Conservation (phyloP, 2,113 vertebrate genomes). For the Grantiella picta region DNA sequence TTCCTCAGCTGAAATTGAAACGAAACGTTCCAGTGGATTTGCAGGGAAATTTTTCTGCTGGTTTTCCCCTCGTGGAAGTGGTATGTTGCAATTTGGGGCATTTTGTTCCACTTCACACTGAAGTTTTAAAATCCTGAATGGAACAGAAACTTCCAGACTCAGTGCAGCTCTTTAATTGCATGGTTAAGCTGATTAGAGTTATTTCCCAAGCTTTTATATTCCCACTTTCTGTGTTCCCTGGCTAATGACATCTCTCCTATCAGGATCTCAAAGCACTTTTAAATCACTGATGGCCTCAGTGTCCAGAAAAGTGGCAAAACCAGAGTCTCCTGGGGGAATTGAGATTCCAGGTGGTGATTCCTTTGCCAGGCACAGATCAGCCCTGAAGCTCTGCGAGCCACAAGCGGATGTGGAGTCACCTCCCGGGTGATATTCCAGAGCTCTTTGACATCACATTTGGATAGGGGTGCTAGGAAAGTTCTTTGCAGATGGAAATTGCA, state of each 20-base stretch:
- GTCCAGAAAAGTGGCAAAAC: not conserved
- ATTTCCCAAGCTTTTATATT: not conserved
- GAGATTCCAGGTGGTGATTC: not conserved
- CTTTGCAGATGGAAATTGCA: constrained; percentile 36
- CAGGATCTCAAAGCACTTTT: not conserved
- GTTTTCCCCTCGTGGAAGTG: not conserved
- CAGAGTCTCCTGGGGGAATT: not conserved
- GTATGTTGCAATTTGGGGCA: constrained; percentile 1
- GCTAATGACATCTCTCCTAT: not conserved
- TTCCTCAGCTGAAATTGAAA: constrained; percentile 38
- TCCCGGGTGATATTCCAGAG: constrained; percentile 26
- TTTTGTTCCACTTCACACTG: constrained; percentile 46
- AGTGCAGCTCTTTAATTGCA: not conserved
- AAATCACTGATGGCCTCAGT: not conserved
- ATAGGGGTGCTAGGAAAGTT: constrained; percentile 49
- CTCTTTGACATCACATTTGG: constrained; percentile 56
- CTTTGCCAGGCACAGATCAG: not conserved
- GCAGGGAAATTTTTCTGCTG: not conserved
- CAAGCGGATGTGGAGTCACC: not conserved
- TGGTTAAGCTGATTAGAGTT: not conserved
- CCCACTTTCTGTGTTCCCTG: not conserved
- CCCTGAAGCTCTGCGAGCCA: not conserved
- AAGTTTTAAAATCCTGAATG: not conserved
- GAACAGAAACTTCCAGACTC: constrained; percentile 16
- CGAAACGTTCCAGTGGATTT: not conserved